A percentile compares a stretch with the other conserved stretches of the same genome.
These are phyloP conservation scores for Unio delphinus DNA, from an alignment of 2,888 invertebrate genomes.

Conservation along the genomic window DNA sequence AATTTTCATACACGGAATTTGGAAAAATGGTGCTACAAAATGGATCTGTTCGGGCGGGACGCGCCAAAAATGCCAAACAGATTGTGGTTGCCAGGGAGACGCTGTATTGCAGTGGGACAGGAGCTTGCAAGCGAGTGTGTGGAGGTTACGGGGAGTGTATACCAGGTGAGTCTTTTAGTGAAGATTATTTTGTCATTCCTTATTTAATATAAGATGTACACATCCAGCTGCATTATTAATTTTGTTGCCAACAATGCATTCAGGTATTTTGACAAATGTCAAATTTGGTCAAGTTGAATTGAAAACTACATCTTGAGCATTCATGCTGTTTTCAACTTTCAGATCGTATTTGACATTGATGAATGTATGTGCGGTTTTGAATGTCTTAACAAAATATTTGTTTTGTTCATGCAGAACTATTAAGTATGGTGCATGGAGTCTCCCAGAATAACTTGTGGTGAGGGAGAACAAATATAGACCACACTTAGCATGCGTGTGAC, in stretches of 20 bases:
- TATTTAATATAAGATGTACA: neutral
- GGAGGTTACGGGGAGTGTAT: conserved; percentile 60
- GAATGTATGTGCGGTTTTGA: too few relatives aligned
- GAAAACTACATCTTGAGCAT: too few relatives aligned
- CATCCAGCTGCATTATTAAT: neutral
- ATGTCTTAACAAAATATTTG: too few relatives aligned
- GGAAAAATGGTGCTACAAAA: conserved; percentile 60
- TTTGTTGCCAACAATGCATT: neutral
- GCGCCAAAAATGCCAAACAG: conserved; percentile 62
- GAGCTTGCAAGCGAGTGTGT: conserved; percentile 58
- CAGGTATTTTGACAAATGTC: too few relatives aligned
- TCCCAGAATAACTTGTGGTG: too few relatives aligned
- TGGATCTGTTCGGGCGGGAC: conserved; percentile 58
- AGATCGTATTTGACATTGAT: too few relatives aligned
- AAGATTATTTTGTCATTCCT: neutral
- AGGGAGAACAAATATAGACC: too few relatives aligned
- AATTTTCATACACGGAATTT: conserved; percentile 61
- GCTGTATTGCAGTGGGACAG: conserved; percentile 61
- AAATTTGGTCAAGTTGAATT: too few relatives aligned
- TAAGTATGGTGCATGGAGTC: too few relatives aligned
- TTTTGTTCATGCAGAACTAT: too few relatives aligned
- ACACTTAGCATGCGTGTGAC: too few relatives aligned
- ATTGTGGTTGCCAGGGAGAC: conserved; percentile 64
- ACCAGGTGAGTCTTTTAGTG: conserved; percentile 40
- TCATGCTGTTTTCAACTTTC: too few relatives aligned